Evolutionary conservation across 2,888 invertebrate species (phyloP).

Genomic region (Cephonodes hylas): DNA sequence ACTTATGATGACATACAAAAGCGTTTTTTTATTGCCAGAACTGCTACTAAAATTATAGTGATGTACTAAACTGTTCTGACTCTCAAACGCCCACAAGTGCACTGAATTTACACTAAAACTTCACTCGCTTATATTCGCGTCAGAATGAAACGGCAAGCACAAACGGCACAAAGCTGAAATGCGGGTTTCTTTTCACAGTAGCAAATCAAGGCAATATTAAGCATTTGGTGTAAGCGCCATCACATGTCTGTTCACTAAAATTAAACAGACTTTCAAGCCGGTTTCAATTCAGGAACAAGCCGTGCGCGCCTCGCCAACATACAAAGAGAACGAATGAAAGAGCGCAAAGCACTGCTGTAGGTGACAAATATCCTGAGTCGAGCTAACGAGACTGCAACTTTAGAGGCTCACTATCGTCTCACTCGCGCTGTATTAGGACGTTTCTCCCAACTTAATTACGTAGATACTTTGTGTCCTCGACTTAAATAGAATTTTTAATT

Average conservation of each 20-base stretch:
- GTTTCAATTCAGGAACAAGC: not conserved
- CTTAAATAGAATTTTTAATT: conserved; percentile 40
- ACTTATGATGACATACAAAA: no score
- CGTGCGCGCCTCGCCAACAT: not conserved
- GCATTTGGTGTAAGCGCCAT: not conserved
- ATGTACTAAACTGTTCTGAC: not conserved
- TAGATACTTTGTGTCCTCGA: conserved; percentile 33
- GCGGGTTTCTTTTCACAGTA: not conserved
- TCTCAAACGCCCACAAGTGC: not conserved
- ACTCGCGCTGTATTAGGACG: conserved; percentile 28
- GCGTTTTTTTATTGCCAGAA: no score
- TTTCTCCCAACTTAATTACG: conserved; percentile 37
- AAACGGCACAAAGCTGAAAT: not conserved
- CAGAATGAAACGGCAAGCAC: not conserved
- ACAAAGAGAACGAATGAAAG: conserved; percentile 31
- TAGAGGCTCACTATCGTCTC: conserved; percentile 34
- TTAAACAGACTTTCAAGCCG: not conserved
- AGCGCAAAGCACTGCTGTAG: conserved; percentile 31
- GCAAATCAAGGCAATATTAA: not conserved
- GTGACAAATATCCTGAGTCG: conserved; percentile 41
- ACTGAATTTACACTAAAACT: not conserved
- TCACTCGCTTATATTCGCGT: not conserved
- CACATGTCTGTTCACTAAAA: not conserved
- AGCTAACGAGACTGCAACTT: conserved; percentile 53
- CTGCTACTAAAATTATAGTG: no score